A percentile compares a stretch with the other conserved stretches of the same genome.
Conservation (phyloP, 2,888 invertebrate genomes). For the Tachina grossa region DNA sequence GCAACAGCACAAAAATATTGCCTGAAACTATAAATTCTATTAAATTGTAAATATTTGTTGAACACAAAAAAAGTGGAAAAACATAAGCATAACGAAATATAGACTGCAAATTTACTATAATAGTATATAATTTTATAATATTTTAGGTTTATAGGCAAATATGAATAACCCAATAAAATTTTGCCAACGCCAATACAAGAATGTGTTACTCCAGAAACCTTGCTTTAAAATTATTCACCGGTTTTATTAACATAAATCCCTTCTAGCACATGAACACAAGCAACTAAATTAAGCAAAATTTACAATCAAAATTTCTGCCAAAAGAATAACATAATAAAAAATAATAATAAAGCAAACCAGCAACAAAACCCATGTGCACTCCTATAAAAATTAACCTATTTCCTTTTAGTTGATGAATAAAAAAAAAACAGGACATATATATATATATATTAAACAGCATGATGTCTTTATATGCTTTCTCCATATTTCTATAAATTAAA, state of each 20-base stretch:
- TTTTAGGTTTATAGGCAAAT: not conserved
- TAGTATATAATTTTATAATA: constrained; percentile 3
- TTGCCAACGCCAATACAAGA: not conserved
- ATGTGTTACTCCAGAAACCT: not conserved
- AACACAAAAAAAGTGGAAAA: not conserved
- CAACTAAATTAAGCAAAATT: constrained; percentile 50
- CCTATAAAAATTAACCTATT: constrained; percentile 62
- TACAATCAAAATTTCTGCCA: constrained; percentile 50
- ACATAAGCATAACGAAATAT: constrained; percentile 13
- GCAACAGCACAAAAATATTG: constrained; percentile 21
- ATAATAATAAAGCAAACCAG: not conserved
- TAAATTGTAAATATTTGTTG: constrained; percentile 55
- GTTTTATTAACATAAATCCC: constrained; percentile 7
- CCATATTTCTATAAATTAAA: constrained; percentile 44
- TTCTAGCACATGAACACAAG: constrained; percentile 1
- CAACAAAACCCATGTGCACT: constrained; percentile 1
- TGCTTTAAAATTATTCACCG: not conserved
- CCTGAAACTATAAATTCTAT: constrained; percentile 62
- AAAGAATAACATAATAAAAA: constrained; percentile 40
- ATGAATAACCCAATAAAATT: constrained; percentile 25
- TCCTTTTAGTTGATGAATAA: constrained; percentile 28
- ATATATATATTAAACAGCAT: constrained; percentile 51
- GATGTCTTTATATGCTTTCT: constrained; percentile 59
- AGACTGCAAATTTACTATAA: not conserved
- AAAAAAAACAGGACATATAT: not conserved